Evolutionary conservation across 2,888 invertebrate genomes (phyloP).

Genomic region (Xanthorhoe designata): DNA sequence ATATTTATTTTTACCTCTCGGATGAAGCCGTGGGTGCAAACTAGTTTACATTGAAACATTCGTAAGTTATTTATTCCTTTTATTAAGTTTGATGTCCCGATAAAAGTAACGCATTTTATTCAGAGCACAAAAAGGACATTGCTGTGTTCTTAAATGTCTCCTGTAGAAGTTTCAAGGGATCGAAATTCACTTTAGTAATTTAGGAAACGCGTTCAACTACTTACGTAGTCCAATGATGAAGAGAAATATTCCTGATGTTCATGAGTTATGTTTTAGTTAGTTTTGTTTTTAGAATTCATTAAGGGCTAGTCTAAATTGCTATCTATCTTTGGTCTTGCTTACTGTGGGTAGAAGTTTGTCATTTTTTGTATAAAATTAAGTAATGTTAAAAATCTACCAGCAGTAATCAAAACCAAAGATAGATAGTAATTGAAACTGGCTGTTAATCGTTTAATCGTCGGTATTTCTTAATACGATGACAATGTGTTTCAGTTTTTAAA

Average conservation of each 20-base stretch:
- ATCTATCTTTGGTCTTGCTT: too few relatives aligned
- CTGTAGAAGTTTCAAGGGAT: constrained; percentile 26
- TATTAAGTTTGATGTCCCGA: constrained; percentile 32
- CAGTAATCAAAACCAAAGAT: too few relatives aligned
- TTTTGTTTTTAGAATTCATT: background rate
- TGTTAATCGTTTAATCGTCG: too few relatives aligned
- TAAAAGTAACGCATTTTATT: constrained; percentile 36
- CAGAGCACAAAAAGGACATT: constrained; percentile 26
- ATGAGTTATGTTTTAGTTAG: background rate
- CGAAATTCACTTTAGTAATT: constrained; percentile 34
- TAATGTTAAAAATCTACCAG: too few relatives aligned
- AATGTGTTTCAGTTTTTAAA: too few relatives aligned
- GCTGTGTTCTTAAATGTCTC: constrained; percentile 25
- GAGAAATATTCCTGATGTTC: background rate
- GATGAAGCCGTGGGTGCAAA: background rate
- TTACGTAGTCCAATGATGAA: background rate
- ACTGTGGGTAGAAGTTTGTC: too few relatives aligned
- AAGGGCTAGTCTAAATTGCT: too few relatives aligned
- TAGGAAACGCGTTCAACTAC: constrained; percentile 3
- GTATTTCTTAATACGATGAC: too few relatives aligned
- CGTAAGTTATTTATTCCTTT: background rate
- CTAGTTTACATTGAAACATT: background rate
- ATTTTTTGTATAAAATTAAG: too few relatives aligned
- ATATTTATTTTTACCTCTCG: too few relatives aligned
- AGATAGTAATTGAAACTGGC: too few relatives aligned